Evolutionary conservation across 2,888 invertebrate species (phyloP).

Genomic region (Mythimna vitellina): DNA sequence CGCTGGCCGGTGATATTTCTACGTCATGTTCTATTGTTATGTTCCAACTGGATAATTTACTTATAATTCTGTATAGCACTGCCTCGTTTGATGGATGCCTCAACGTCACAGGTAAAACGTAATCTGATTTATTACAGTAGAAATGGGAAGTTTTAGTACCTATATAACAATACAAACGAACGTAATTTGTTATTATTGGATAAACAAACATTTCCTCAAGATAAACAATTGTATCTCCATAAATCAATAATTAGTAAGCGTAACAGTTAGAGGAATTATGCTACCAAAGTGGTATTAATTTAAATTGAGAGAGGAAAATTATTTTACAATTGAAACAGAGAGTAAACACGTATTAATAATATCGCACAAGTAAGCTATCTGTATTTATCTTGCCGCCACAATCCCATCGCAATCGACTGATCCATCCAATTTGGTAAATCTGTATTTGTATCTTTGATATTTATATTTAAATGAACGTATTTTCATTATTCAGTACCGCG

Average conservation of each 20-base stretch:
- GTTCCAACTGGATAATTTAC: slow-evolving; percentile 69
- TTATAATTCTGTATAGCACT: slow-evolving; percentile 61
- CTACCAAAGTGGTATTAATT: slow-evolving; percentile 29
- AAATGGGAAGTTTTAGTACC: slow-evolving; percentile 13
- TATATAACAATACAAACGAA: slow-evolving; percentile 20
- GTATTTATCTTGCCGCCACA: slow-evolving; percentile 45
- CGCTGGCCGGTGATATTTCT: slow-evolving; percentile 76
- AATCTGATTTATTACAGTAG: slow-evolving; percentile 35
- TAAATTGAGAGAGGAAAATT: slow-evolving; percentile 36
- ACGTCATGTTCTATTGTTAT: slow-evolving; percentile 76
- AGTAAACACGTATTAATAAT: slow-evolving; percentile 42
- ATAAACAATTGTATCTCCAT: slow-evolving; percentile 17
- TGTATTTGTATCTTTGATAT: slow-evolving; percentile 39
- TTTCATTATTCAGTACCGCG: slow-evolving; percentile 32
- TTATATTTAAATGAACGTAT: slow-evolving; percentile 36
- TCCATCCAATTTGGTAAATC: slow-evolving; percentile 30
- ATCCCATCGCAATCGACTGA: slow-evolving; percentile 41
- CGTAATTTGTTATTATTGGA: slow-evolving; percentile 18
- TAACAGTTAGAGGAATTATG: slow-evolving; percentile 8
- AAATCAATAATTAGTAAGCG: slow-evolving; percentile 15
- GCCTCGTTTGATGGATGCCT: slow-evolving; percentile 49
- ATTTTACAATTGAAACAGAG: slow-evolving; percentile 35
- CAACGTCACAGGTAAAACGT: slow-evolving; percentile 37
- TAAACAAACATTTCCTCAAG: slow-evolving; percentile 20
- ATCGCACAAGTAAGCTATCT: slow-evolving; percentile 23